Conservation (phyloP, 2,888 invertebrate genomes). For the Nasonovia ribisnigri region DNA sequence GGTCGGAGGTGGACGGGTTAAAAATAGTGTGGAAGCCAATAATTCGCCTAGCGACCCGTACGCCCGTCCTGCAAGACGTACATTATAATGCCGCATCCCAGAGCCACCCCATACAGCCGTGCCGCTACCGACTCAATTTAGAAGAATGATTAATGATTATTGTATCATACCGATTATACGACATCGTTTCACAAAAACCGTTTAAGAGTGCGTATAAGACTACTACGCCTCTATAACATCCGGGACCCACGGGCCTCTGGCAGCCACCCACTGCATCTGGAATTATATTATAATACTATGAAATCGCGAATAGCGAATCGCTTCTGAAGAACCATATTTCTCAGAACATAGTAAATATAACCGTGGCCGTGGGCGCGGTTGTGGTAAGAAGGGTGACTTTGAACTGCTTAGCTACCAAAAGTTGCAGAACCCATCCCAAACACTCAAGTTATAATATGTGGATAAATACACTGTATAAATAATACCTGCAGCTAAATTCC, state of each 20-base stretch:
- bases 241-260: background rate
- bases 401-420: background rate
- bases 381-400: background rate
- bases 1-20: background rate
- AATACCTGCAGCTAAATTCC: background rate
- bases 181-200: background rate
- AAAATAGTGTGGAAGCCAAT: background rate
- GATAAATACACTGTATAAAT: background rate
- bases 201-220: background rate
- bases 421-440: background rate
- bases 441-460: background rate
- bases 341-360: background rate
- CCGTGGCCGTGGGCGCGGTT: background rate
- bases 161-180: background rate
- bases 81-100: background rate
- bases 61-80: background rate
- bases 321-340: background rate
- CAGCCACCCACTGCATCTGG: background rate
- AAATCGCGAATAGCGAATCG: background rate
- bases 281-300: background rate
- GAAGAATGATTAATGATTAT: slow-evolving; percentile 5
- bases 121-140: background rate
- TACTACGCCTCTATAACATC: background rate
- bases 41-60: background rate
- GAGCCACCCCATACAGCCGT: background rate